Percentiles rank a stretch among this genome's conserved stretches.
Conservation (phyloP, 2,797 vertebrate genomes). For the Thamnophis elegans region DNA sequence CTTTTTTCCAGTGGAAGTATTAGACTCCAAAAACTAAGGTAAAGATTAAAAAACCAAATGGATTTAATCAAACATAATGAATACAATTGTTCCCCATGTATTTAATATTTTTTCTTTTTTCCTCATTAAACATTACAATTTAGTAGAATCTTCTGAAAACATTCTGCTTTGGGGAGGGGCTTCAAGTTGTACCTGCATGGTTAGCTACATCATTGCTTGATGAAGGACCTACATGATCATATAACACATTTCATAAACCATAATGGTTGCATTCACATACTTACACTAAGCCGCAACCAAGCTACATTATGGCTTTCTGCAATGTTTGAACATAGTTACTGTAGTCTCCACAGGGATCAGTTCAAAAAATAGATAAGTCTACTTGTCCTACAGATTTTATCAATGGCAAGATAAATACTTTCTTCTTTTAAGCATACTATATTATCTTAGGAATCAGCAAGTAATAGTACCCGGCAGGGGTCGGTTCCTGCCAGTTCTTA, state of each 20-base stretch:
- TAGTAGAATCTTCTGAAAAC: neutral
- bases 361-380: neutral
- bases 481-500: too few relatives aligned
- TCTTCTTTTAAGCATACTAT: neutral
- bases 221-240: neutral
- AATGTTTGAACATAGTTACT: neutral
- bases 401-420: neutral
- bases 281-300: neutral
- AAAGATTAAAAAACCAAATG: neutral
- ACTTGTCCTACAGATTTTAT: neutral
- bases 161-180: neutral
- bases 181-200: neutral
- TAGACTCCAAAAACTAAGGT: neutral
- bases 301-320: neutral
- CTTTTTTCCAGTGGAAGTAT: neutral
- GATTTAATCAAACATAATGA: neutral
- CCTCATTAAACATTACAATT: neutral
- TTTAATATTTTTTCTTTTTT: neutral
- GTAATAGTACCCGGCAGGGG: too few relatives aligned
- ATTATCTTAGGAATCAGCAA: neutral
- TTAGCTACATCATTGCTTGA: neutral
- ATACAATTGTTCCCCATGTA: neutral
- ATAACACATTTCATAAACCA: neutral
- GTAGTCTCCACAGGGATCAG: neutral
- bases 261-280: neutral